Base-by-base conservation (phyloP, 2,888 invertebrate species). In the Byasa hedistus region DNA sequence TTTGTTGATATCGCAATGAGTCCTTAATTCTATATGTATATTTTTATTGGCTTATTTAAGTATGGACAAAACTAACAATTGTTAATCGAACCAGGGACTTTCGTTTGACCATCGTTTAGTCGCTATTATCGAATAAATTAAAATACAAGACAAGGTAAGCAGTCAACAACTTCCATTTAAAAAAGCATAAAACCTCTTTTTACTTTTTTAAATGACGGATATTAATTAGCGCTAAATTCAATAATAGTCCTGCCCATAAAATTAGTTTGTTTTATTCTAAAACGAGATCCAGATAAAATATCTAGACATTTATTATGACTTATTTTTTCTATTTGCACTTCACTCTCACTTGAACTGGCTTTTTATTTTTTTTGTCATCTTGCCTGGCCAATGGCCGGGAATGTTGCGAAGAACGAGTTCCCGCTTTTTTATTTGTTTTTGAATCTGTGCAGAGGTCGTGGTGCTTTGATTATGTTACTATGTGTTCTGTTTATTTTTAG, bases 321-420 rank as follows among this genome's bases (percentile, higher is more conserved):
- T 23, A 54, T 54, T 12, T n/a, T 4, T 22, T 15, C 22, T 15
- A 10, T 3, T 10, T 23, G 15, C 56, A 27, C 19, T 17, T 17
- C 8, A 56, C 56, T 56, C 8, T 56, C 27, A n/a, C 56, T 56
- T 17, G 19, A 27, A 27, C 56, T 27, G 5, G 17, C 7, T 24
- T 27, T 27, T 56, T 54, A 36, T 36, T 55, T n/a, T 10, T 22
- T 8, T 39, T 44, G 56, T 22, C 57, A 22, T 32, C 22, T 64
- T 21, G 10, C 24, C 57, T 57, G 22, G 57, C 32, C 23, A 51
- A 57, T 48, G 57, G 27, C 23, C 64, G 57, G n/a, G 57, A 63
- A 52, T 64, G 51, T 36, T 58, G 64, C 23, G 51, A 10, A n/a
- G 44, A 59, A 64, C 59, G 27, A 21, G 64, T 64, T 64, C 27